These are phyloP conservation scores for Zonitis immaculata DNA, from an alignment of 2,888 invertebrate genomes.

Conservation along the genomic window DNA sequence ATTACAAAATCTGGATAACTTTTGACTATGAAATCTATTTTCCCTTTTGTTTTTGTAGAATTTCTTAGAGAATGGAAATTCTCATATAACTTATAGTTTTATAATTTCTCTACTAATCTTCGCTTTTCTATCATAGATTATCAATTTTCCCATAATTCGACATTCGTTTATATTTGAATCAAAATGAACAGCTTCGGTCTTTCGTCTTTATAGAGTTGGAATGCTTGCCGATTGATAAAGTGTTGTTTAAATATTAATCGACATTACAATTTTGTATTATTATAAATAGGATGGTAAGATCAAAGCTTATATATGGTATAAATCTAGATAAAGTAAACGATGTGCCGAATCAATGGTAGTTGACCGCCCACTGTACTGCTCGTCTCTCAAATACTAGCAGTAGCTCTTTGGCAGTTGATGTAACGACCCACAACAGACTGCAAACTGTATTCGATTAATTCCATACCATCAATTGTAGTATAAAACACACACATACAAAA, in stretches of 20 bases:
- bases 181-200: too few relatives aligned
- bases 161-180: too few relatives aligned
- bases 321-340: slow-evolving; percentile 3
- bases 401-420: slow-evolving; percentile 32
- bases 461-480: slow-evolving; percentile 10
- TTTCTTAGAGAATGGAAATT: too few relatives aligned
- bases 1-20: too few relatives aligned
- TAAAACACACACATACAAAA: neutral
- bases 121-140: too few relatives aligned
- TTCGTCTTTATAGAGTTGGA: too few relatives aligned
- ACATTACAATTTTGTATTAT: neutral
- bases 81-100: too few relatives aligned
- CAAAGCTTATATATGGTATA: neutral
- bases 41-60: too few relatives aligned
- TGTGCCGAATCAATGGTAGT: slow-evolving; percentile 21
- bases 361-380: slow-evolving; percentile 15
- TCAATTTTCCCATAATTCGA: too few relatives aligned
- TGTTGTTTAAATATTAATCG: neutral
- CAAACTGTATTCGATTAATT: slow-evolving; percentile 46
- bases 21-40: too few relatives aligned
- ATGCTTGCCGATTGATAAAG: neutral
- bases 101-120: too few relatives aligned
- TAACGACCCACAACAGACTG: slow-evolving; percentile 44
- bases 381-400: slow-evolving; percentile 14
- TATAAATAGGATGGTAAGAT: neutral